A percentile compares a stretch with the other conserved stretches of the same genome.
phyloP scores from a whole-genome alignment of 2,888 invertebrate species.

The Aphodius sticticus region DNA sequence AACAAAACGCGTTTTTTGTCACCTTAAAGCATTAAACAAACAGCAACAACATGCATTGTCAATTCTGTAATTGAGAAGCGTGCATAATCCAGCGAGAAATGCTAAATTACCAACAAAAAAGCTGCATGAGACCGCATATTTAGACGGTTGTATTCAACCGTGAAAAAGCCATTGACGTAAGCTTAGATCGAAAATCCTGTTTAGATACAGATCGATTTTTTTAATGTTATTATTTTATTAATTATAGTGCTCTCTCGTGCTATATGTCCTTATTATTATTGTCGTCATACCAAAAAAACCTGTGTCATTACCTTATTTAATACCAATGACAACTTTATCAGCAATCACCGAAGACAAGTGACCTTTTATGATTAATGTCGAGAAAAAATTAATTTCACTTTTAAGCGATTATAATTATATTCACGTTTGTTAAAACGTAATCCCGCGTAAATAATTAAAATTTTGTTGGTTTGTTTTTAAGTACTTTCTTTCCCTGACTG shows the following conservation, averaged over 20 bases:
- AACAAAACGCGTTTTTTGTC: neutral
- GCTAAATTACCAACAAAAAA: neutral
- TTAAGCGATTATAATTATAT: neutral
- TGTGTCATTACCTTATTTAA: neutral
- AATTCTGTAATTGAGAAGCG: neutral
- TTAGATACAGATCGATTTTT: conserved; percentile 4
- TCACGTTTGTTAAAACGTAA: neutral
- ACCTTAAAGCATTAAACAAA: neutral
- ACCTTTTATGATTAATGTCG: neutral
- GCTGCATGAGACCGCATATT: neutral
- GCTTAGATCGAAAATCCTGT: neutral
- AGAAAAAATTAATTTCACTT: neutral
- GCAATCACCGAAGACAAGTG: neutral
- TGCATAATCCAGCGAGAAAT: neutral
- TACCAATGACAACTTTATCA: neutral
- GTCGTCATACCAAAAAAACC: neutral
- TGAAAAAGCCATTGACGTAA: neutral
- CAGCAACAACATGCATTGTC: neutral
- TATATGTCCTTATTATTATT: neutral
- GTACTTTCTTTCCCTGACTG: neutral
- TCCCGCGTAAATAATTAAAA: neutral
- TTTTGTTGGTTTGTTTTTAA: neutral
- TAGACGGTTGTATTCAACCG: neutral
- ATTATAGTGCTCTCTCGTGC: neutral
- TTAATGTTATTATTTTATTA: neutral